Evolutionary conservation across 2,888 invertebrate species (phyloP), one percentile per base, ranked within the genome.

Genomic region (Thecophora atra): DNA sequence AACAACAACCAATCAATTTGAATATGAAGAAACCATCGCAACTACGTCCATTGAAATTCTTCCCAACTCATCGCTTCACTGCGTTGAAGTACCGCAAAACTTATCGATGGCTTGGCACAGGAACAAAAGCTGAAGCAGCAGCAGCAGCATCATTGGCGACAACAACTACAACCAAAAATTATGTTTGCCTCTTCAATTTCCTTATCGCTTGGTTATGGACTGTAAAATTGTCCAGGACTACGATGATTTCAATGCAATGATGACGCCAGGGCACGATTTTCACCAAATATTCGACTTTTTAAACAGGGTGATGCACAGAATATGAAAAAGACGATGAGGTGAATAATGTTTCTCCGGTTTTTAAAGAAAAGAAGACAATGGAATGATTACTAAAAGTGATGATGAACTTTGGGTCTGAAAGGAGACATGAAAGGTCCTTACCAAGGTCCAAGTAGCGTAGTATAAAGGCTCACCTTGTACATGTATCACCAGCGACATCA

Each of bases 71-170:
- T 73, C 77, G 75, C 6, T 37, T 76, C 76, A 74, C 76, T 0
- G 28, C 26, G 37, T 37, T 37, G 37, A 37, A 37, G 7, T 15
- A 47, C 44, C 42, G 19, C 64, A 19, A 76, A 76, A 76, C 76
- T 78, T 77, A 74, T 74, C 74, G 77, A 76, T 75, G 75, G 76
- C 75, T 76, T 77, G 71, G 74, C 74, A 71, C 63, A 73, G 72
- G 42, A 26, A 58, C 37, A 37, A 68, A 13, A 24, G 11, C 67
- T 51, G 44, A 37, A 72, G 28, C 66, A 68, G 66, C 71, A 69
- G 60, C 66, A 73, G 30, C 62, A 30, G 65, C 71, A 63, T n/a
- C 56, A 74, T 62, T n/a, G 58, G 21, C 47, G 37, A 65, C 19
- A 63, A 72, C 73, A 63, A 72, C n/a, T 70, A 65, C 63, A 37